Percentiles rank a stretch among this genome's conserved stretches.
Evolutionary conservation across 2,797 vertebrate species (phyloP).

Genomic region (Microhierax caerulescens): DNA sequence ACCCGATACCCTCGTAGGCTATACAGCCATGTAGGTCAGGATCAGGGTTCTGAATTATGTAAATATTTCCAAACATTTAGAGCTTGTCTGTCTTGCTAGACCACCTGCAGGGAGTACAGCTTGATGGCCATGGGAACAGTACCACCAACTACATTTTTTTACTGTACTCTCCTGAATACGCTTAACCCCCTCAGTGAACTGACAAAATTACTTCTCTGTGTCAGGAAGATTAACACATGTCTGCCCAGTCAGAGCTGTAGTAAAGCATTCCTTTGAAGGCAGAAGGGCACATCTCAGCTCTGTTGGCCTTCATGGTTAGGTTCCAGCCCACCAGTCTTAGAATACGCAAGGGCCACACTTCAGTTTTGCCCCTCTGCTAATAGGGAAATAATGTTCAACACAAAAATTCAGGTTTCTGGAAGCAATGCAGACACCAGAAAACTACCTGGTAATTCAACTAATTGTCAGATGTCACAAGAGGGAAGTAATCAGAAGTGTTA

Average conservation of each 20-base stretch:
- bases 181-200: neutral
- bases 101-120: neutral
- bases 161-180: neutral
- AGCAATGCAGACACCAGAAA: neutral
- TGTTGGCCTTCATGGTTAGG: accelerated
- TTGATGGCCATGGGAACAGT: neutral
- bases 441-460: neutral
- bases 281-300: neutral
- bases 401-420: neutral
- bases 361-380: neutral
- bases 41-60: neutral
- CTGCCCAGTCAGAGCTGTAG: neutral
- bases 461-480: neutral
- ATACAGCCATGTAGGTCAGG: neutral
- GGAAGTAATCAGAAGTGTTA: neutral
- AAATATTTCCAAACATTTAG: neutral
- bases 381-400: neutral
- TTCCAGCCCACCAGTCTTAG: neutral
- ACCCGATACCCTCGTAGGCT: neutral
- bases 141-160: neutral
- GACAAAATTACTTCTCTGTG: neutral
- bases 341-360: neutral
- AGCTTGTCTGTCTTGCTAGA: neutral
- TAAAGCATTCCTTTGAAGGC: neutral
- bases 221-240: neutral